These are phyloP conservation scores for Drosophila burlai DNA, from an alignment of 1,140 invertebrate genomes.

Conservation along the genomic window DNA sequence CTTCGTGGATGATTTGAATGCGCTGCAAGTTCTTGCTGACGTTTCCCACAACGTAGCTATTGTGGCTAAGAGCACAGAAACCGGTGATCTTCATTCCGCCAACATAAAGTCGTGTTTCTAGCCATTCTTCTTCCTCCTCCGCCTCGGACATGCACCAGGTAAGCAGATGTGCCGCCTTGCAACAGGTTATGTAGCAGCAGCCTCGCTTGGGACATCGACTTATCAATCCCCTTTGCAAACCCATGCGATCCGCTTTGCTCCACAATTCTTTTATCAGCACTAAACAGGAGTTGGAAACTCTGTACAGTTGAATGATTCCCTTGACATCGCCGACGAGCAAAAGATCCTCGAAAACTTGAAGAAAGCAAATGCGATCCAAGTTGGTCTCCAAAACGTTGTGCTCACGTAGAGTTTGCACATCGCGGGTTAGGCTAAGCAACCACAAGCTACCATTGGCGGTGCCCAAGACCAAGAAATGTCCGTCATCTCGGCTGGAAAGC, in stretches of 20 bases:
- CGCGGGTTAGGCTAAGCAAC: constrained; percentile 28
- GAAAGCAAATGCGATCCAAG: constrained; percentile 55
- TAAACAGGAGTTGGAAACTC: constrained; percentile 5
- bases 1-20: constrained; percentile 35
- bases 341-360: constrained; percentile 47
- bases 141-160: constrained; percentile 33
- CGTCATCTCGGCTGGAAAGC: constrained; percentile 9
- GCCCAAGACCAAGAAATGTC: constrained; percentile 44
- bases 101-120: constrained; percentile 45
- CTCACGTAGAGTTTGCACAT: constrained; percentile 15
- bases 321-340: constrained; percentile 54
- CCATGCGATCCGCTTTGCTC: constrained; percentile 62
- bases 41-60: constrained; percentile 39
- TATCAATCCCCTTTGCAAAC: constrained; percentile 51
- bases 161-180: constrained; percentile 65
- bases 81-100: constrained; percentile 73
- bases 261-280: constrained; percentile 50
- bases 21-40: constrained; percentile 15
- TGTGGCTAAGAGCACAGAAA: constrained; percentile 10
- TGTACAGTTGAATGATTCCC: constrained; percentile 50
- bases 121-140: constrained; percentile 8
- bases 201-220: constrained; percentile 11
- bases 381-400: constrained; percentile 33
- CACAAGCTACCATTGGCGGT: constrained; percentile 66
- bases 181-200: constrained; percentile 59